Evolutionary conservation across 2,113 vertebrate genomes (phyloP).

Genomic region (Garra rufa): DNA sequence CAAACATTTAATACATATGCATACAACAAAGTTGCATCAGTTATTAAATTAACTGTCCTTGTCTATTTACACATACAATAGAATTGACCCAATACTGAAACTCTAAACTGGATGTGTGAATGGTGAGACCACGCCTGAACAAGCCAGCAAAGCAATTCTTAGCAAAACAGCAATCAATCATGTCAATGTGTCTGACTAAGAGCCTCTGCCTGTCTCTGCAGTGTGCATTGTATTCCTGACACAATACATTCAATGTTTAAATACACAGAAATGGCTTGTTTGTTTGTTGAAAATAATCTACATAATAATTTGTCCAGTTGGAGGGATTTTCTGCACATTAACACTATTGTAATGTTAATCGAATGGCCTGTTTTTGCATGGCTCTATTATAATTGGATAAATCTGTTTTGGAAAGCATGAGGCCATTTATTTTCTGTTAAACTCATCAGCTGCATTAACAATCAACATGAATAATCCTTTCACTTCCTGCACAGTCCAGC

Average conservation of each 20-base stretch:
- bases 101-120: background rate
- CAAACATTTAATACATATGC: background rate
- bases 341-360: background rate
- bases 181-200: background rate
- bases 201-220: background rate
- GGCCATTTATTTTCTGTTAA: background rate
- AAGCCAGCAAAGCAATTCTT: constrained; percentile 10
- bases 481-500: background rate
- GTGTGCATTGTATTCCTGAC: background rate
- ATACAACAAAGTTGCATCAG: background rate
- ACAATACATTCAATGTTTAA: background rate
- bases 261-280: background rate
- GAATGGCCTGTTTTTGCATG: background rate
- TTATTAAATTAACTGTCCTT: background rate
- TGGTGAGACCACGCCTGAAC: too few relatives aligned
- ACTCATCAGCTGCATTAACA: background rate
- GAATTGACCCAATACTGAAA: constrained; percentile 8
- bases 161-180: constrained; percentile 1
- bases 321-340: background rate
- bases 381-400: background rate
- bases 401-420: background rate
- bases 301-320: background rate
- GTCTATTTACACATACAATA: background rate
- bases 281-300: background rate
- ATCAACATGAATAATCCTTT: background rate